Percentiles rank a stretch among this genome's conserved stretches.
These are phyloP conservation scores for Muscidifurax raptorellus DNA, from an alignment of 1,140 invertebrate species.

Conservation along the genomic window DNA sequence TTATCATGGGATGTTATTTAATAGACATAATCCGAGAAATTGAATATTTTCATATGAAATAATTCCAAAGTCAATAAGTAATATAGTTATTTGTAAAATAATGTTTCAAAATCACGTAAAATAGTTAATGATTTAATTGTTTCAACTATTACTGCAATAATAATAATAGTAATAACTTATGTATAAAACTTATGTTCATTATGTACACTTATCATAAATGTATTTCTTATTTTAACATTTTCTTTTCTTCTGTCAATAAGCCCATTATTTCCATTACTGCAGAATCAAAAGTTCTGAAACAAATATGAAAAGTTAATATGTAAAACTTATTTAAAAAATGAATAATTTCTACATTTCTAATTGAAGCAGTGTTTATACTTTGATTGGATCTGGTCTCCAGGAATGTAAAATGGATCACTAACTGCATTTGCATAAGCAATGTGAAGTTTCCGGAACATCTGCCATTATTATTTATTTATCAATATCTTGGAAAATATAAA, in stretches of 20 bases:
- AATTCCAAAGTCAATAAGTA: too few relatives aligned
- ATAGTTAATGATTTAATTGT: too few relatives aligned
- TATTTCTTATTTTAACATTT: conserved; percentile 10
- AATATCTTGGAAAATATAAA: conserved; percentile 2
- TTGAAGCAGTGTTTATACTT: conserved; percentile 78
- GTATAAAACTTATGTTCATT: not conserved
- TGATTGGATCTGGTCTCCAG: conserved; percentile 88
- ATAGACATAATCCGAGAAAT: too few relatives aligned
- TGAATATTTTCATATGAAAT: too few relatives aligned
- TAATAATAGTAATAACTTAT: not conserved
- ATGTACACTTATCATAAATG: not conserved
- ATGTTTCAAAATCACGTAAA: too few relatives aligned
- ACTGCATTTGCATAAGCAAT: conserved; percentile 93
- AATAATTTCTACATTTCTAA: conserved; percentile 20
- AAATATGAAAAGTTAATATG: conserved; percentile 57
- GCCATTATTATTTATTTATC: conserved; percentile 58
- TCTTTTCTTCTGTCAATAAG: conserved; percentile 46
- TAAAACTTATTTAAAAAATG: conserved; percentile 2
- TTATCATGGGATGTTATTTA: too few relatives aligned
- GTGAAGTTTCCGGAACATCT: conserved; percentile 94
- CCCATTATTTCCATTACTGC: conserved; percentile 71
- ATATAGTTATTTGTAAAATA: too few relatives aligned
- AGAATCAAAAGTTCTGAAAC: conserved; percentile 68
- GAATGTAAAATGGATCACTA: conserved; percentile 96
- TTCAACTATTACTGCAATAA: too few relatives aligned